These are phyloP conservation scores for Aethes cnicana DNA, from an alignment of 2,888 invertebrate genomes.

Conservation along the genomic window DNA sequence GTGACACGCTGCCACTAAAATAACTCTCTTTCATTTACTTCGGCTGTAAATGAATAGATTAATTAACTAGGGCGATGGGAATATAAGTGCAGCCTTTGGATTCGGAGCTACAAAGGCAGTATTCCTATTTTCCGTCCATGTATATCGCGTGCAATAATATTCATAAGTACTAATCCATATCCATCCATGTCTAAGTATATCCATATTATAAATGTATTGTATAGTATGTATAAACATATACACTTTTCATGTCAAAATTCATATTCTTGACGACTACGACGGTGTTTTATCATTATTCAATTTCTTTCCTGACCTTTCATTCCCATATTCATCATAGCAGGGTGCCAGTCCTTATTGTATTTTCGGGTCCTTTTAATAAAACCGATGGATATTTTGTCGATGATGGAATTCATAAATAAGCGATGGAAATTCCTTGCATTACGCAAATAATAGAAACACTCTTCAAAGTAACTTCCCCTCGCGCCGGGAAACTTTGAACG, in stretches of 20 bases:
- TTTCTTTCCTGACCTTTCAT: conserved; percentile 18
- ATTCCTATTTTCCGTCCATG: no score
- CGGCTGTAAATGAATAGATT: no score
- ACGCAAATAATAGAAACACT: conserved; percentile 46
- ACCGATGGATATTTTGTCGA: conserved; percentile 26
- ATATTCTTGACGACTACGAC: background rate
- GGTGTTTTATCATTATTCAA: conserved; percentile 11
- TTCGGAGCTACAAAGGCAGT: no score
- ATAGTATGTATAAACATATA: no score
- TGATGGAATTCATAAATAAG: conserved; percentile 32
- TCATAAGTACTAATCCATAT: no score
- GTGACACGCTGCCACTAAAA: conserved; percentile 36
- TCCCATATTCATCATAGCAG: conserved; percentile 21
- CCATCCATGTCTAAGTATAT: no score
- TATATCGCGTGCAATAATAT: no score
- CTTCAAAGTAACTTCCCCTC: conserved; percentile 54
- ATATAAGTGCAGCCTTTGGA: no score
- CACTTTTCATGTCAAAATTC: no score
- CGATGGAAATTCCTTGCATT: conserved; percentile 33
- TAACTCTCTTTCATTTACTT: no score
- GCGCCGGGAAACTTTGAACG: conserved; percentile 54
- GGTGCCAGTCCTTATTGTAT: conserved; percentile 16
- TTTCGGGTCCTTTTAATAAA: conserved; percentile 30
- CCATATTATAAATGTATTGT: no score
- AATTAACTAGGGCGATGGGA: no score